Conservation (phyloP, 2,113 vertebrate genomes). For the Dipodomys stephensi region DNA sequence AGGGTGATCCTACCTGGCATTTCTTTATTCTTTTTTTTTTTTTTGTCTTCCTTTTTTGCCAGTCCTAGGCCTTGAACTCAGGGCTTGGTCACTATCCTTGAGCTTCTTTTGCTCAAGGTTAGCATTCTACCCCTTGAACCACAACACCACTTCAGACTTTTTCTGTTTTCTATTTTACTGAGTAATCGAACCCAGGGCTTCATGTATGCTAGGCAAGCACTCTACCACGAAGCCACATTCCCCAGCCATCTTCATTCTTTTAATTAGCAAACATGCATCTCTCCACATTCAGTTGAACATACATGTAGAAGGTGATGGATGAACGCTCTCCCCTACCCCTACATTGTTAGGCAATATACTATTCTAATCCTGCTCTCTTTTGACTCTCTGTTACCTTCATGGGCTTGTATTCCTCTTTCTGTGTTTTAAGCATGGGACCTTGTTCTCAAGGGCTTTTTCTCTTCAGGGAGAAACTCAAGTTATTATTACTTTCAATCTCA, state of each 20-base stretch:
- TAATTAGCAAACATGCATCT: not conserved
- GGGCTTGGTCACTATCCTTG: too few species aligned
- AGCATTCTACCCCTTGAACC: too few species aligned
- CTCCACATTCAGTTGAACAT: not conserved
- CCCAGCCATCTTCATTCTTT: not conserved
- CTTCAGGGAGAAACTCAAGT: not conserved
- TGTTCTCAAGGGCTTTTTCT: not conserved
- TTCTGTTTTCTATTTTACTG: too few species aligned
- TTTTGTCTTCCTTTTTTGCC: too few species aligned
- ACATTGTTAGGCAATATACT: not conserved
- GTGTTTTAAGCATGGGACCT: not conserved
- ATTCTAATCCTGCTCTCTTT: not conserved
- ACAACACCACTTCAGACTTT: too few species aligned
- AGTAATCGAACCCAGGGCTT: too few species aligned
- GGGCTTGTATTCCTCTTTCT: not conserved
- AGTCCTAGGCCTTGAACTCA: too few species aligned
- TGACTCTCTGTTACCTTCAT: not conserved
- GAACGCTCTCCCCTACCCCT: not conserved
- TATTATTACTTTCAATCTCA: not conserved
- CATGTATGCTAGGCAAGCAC: too few species aligned
- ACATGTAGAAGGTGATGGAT: not conserved
- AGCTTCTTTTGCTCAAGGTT: too few species aligned
- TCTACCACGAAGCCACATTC: too few species aligned
- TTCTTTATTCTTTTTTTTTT: not conserved
- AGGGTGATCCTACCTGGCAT: not conserved